These are phyloP conservation scores for Campoletis raptor DNA, from an alignment of 2,888 invertebrate genomes.

Conservation along the genomic window DNA sequence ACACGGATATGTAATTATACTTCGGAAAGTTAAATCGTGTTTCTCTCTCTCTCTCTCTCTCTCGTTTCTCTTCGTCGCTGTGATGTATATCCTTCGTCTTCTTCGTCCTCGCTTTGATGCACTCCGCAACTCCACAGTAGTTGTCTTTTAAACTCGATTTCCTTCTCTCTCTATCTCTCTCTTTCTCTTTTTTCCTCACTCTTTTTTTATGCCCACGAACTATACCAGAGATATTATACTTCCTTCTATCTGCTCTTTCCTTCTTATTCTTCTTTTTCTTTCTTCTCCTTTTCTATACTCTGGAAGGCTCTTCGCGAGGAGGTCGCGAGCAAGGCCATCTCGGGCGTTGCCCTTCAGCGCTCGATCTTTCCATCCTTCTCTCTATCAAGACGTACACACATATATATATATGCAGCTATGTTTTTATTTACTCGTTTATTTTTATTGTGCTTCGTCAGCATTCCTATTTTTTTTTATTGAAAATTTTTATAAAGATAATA, in stretches of 20 bases:
- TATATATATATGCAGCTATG: background rate
- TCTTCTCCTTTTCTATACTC: conserved; percentile 43
- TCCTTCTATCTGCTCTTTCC: conserved; percentile 33
- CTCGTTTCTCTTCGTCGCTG: conserved; percentile 7
- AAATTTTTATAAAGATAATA: background rate
- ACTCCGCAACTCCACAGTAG: conserved; percentile 41
- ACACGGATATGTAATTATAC: background rate
- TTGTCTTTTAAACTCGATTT: conserved; percentile 23
- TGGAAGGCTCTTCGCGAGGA: conserved; percentile 75
- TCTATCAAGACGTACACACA: background rate
- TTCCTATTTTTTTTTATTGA: background rate
- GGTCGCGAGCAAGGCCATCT: conserved; percentile 84
- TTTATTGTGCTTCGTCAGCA: background rate
- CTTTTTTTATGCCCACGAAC: conserved; percentile 27
- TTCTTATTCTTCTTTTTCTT: conserved; percentile 11
- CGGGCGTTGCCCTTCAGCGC: conserved; percentile 82
- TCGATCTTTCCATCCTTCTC: conserved; percentile 68
- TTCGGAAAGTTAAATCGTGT: conserved; percentile 1
- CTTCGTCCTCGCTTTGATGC: conserved; percentile 35
- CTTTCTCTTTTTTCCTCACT: background rate
- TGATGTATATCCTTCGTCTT: conserved; percentile 28
- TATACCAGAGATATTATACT: conserved; percentile 47
- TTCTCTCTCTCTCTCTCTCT: conserved; percentile 8
- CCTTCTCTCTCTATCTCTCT: background rate
- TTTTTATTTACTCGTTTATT: background rate